Base-by-base conservation (phyloP, 2,113 vertebrate species). In the Pomatostomus ruficeps region DNA sequence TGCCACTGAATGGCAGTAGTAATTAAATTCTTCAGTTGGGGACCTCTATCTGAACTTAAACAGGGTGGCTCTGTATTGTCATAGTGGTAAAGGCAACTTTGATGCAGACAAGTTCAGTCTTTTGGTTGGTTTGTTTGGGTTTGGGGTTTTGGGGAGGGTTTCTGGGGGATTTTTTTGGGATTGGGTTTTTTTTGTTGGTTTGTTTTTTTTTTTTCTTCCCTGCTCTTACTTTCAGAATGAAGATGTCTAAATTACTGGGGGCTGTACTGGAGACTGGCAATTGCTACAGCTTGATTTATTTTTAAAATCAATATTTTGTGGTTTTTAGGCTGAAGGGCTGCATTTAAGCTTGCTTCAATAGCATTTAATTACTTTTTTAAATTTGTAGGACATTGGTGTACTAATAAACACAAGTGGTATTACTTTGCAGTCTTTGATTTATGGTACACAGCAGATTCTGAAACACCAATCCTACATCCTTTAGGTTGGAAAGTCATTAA, bases 381-480 rank as follows among this genome's bases (percentile, higher is more conserved):
- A 91, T 96, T 83, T 96, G 89, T 96, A 97, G 95, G 96, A 92
- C 74, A 74, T 84, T 68, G 74, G 96, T 97, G 94, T 95, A 95
- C 89, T 96, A 97, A 94, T 97, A 89, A 93, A 96, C 88, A 89
- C 91, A 96, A 96, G 51, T 93, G 86, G 74, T 97, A 95, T 96
- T 95, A 92, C 90, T 90, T 94, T 97, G 55, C 84, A 94, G 72
- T 97, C 88, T 97, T 83, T 91, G 95, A 93, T 79, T 98, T 95
- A 93, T 97, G 97, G 97, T 98, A 98, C 96, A 98, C 95, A 95
- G 79, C 93, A 96, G 90, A 96, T 97, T 97, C 97, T 97, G 97
- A 98, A 97, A 91, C 95, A 96, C 67, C 97, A 98, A 91, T 98
- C 97, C 98, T 98, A 97, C 96, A 97, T 97, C 94, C 65, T 88